Base-by-base conservation (phyloP, 2,888 invertebrate species). In the Thumatha senex region DNA sequence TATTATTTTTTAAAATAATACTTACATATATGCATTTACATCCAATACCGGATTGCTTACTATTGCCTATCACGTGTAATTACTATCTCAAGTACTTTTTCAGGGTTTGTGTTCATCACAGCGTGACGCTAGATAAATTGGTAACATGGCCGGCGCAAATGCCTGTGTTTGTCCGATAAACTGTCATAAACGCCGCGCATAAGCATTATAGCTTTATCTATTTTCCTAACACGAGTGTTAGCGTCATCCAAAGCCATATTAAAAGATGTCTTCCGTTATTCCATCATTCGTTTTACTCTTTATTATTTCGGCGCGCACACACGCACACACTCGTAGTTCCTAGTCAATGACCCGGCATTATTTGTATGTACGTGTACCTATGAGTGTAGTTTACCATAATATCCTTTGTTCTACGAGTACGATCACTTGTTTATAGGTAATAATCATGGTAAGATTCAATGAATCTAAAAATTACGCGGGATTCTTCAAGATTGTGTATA, bases 91-190 rank as follows among this genome's bases (percentile, higher is more conserved):
- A 76, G n/a, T n/a, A 81, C 81, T 82, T 81, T 84, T 82, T 78
- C 76, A 82, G 78, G 77, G 78, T 76, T 78, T 76, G 75, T 72
- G 79, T 78, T 84, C 84, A 80, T 67, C 74, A 78, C 76, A 87
- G 88, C 89, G 84, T 89, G 89, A 89, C 89, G 90, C 90, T 84
- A 80, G 78, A 71, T 78, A 69, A 76, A 67, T 72, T 66, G 67
- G 79, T 84, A 91, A 88, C 83, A 91, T 91, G 90, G 90, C 89
- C 90, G 90, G 89, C 88, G 76, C 85, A 80, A 78, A 84, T 80
- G 79, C 76, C 73, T 80, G 74, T 80, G 75, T 76, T 79, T 76
- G 72, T 76, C 56, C 65, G 65, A 67, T 72, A 70, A 74, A 60
- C 71, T 83, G 83, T 82, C 79, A 80, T 70, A 75, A 70, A 70